Conservation (phyloP, 1,140 invertebrate species). For the Drosophila quadrilineata region DNA sequence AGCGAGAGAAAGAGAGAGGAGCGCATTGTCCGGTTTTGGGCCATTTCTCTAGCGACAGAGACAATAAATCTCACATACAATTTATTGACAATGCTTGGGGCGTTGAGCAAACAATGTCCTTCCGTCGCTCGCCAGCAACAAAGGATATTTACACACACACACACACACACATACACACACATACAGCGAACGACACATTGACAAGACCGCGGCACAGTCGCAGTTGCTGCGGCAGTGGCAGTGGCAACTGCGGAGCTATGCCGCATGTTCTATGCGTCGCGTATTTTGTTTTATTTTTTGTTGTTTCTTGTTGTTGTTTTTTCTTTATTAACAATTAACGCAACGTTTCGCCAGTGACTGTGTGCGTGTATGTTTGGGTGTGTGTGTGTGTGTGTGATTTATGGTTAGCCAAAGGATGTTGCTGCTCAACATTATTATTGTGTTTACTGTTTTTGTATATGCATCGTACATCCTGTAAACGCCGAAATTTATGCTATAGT, state of each 20-base stretch:
- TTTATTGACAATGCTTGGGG: constrained; percentile 75
- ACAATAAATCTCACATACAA: constrained; percentile 76
- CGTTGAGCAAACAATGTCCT: constrained; percentile 72
- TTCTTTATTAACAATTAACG: constrained; percentile 67
- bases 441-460: constrained; percentile 2
- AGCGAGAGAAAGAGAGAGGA: not conserved
- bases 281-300: constrained; percentile 35
- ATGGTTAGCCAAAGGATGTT: constrained; percentile 10
- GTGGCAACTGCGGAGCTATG: not conserved
- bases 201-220: not conserved
- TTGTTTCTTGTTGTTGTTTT: no score
- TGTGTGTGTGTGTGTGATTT: constrained; percentile 18
- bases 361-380: not conserved
- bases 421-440: constrained; percentile 16
- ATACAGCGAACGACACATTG: not conserved
- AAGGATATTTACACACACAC: constrained; percentile 33
- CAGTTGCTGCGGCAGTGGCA: not conserved
- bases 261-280: not conserved
- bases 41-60: constrained; percentile 49
- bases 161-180: not conserved
- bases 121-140: constrained; percentile 52
- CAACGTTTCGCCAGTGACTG: not conserved
- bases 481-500: not conserved
- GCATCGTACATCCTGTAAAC: not conserved
- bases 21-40: constrained; percentile 30